These are phyloP conservation scores for Chesias legatella DNA, from an alignment of 2,888 invertebrate species.

Conservation along the genomic window DNA sequence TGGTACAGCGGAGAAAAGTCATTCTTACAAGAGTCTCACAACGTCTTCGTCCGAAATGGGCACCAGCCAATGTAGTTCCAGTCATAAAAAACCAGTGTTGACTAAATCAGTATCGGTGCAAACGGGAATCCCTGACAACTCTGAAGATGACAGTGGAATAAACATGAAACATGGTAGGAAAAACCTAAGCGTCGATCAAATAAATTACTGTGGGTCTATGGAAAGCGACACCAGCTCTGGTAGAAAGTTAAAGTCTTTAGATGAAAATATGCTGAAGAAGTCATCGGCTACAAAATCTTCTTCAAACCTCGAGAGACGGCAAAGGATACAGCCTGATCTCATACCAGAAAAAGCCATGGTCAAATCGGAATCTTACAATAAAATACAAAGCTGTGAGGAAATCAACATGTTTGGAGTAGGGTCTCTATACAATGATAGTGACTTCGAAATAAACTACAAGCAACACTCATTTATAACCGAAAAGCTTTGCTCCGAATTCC, in stretches of 20 bases:
- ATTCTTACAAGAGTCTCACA: slow-evolving; percentile 75
- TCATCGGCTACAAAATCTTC: slow-evolving; percentile 69
- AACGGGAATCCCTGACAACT: slow-evolving; percentile 73
- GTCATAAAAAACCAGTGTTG: slow-evolving; percentile 69
- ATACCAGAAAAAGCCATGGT: slow-evolving; percentile 75
- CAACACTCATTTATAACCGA: slow-evolving; percentile 85
- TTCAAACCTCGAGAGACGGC: slow-evolving; percentile 70
- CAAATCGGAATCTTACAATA: slow-evolving; percentile 74
- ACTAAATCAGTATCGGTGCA: slow-evolving; percentile 78
- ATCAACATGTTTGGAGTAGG: slow-evolving; percentile 78
- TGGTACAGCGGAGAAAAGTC: slow-evolving; percentile 71
- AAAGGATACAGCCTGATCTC: slow-evolving; percentile 75
- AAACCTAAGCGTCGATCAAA: slow-evolving; percentile 75
- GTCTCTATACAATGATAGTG: slow-evolving; percentile 79
- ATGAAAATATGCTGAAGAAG: slow-evolving; percentile 75
- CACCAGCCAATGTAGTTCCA: slow-evolving; percentile 72
- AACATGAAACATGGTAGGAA: slow-evolving; percentile 73
- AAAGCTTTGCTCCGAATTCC: slow-evolving; percentile 85
- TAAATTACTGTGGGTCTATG: slow-evolving; percentile 76
- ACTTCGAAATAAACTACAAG: slow-evolving; percentile 75
- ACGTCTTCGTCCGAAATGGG: slow-evolving; percentile 79
- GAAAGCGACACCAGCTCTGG: slow-evolving; percentile 75
- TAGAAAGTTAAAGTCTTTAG: slow-evolving; percentile 69
- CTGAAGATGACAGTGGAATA: slow-evolving; percentile 65
- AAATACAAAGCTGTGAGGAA: slow-evolving; percentile 77